Evolutionary conservation across 2,113 vertebrate species (phyloP).

Genomic region (Empidonax traillii): DNA sequence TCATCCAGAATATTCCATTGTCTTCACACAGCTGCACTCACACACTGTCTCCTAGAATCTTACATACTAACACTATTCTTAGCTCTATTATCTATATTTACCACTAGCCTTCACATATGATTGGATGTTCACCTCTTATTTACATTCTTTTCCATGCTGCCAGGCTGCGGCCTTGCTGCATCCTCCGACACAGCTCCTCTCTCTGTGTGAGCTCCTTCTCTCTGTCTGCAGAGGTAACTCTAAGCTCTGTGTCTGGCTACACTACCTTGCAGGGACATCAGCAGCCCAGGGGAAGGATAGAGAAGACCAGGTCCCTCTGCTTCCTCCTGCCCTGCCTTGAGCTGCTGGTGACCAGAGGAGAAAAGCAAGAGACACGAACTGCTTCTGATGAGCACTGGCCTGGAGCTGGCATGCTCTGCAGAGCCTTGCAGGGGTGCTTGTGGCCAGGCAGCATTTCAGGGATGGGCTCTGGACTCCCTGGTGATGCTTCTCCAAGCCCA

Average conservation of each 20-base stretch:
- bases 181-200: no score
- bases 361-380: neutral
- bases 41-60: no score
- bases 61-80: no score
- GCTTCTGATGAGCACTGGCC: neutral
- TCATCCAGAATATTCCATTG: no score
- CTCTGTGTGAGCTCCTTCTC: neutral
- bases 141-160: no score
- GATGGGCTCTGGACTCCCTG: neutral
- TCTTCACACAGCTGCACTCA: no score
- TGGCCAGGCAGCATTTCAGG: rapidly evolving
- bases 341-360: neutral
- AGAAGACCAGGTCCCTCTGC: neutral
- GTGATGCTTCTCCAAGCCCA: neutral
- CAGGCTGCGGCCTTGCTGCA: no score
- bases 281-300: neutral
- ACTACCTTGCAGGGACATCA: neutral
- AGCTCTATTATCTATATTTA: no score
- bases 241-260: neutral
- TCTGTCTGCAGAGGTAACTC: neutral
- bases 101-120: no score
- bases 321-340: neutral
- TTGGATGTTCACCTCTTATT: no score
- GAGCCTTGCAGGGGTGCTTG: neutral
- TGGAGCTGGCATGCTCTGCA: neutral